These are phyloP conservation scores for Thumatha senex DNA, from an alignment of 2,888 invertebrate genomes.

Conservation along the genomic window DNA sequence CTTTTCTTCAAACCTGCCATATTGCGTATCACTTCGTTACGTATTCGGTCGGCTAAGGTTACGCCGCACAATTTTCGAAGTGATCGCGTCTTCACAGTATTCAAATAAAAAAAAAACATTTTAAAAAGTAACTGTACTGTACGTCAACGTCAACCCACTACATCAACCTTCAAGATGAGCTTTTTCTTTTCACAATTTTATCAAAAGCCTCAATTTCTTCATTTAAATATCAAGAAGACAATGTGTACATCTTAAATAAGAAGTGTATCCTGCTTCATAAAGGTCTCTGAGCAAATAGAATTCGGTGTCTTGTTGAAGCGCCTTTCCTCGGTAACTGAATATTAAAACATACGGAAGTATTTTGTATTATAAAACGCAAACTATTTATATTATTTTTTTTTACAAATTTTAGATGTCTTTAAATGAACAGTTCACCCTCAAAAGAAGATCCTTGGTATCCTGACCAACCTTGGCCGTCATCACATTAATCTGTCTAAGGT, in stretches of 20 bases:
- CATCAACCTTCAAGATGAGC: background rate
- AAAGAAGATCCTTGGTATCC: too few relatives aligned
- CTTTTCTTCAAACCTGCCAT: too few relatives aligned
- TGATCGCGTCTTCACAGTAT: too few relatives aligned
- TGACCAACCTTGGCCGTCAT: too few relatives aligned
- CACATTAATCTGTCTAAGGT: too few relatives aligned
- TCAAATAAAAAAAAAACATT: too few relatives aligned
- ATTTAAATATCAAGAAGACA: background rate
- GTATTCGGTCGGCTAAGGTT: too few relatives aligned
- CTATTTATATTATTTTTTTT: background rate
- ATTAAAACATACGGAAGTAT: constrained; percentile 33
- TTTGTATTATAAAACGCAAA: constrained; percentile 6
- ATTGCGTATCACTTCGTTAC: too few relatives aligned
- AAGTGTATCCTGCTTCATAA: constrained; percentile 12
- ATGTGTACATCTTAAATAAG: background rate
- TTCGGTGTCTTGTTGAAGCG: constrained; percentile 45
- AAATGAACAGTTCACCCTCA: too few relatives aligned
- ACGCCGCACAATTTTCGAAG: too few relatives aligned
- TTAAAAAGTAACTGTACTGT: too few relatives aligned
- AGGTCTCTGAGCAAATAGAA: constrained; percentile 55
- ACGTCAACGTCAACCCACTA: too few relatives aligned
- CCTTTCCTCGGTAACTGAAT: constrained; percentile 41
- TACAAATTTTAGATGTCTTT: background rate
- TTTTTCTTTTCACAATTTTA: background rate
- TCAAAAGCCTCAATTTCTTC: background rate